Conservation (phyloP, 2,888 invertebrate genomes). For the Sclerodermus sp. region DNA sequence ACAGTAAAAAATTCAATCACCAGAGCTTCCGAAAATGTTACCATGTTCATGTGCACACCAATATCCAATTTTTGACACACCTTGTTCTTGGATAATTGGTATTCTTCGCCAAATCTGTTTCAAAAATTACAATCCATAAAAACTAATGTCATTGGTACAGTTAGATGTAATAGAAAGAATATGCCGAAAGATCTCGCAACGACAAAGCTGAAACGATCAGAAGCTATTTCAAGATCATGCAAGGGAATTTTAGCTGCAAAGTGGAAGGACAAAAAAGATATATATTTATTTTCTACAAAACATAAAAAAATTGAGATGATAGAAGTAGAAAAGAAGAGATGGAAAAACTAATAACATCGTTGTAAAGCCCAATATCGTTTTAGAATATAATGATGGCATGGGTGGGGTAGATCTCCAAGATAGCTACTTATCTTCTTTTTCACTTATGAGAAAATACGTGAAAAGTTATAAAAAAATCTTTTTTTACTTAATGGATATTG, state of each 20-base stretch:
- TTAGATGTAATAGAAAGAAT: constrained; percentile 17
- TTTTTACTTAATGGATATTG: not conserved
- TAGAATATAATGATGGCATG: not conserved
- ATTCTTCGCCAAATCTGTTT: no score
- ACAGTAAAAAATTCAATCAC: constrained; percentile 5
- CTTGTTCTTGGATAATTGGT: constrained; percentile 13
- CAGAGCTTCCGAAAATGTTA: constrained; percentile 14
- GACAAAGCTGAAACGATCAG: constrained; percentile 13
- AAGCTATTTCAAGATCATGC: constrained; percentile 11
- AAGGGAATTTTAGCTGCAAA: constrained; percentile 14
- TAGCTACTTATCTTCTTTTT: no score
- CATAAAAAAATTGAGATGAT: constrained; percentile 13
- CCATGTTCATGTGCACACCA: constrained; percentile 6
- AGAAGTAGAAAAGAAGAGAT: no score
- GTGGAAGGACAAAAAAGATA: constrained; percentile 19
- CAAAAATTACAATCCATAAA: constrained; percentile 2
- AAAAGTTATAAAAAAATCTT: not conserved
- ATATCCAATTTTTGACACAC: constrained; percentile 10
- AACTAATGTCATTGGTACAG: constrained; percentile 15
- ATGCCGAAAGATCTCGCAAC: constrained; percentile 14
- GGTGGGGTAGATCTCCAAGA: no score
- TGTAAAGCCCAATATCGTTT: not conserved
- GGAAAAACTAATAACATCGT: not conserved
- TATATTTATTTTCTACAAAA: constrained; percentile 15
- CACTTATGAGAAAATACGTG: not conserved